Evolutionary conservation across 1,140 invertebrate genomes (phyloP).

Genomic region (Drosophila melanogaster): DNA sequence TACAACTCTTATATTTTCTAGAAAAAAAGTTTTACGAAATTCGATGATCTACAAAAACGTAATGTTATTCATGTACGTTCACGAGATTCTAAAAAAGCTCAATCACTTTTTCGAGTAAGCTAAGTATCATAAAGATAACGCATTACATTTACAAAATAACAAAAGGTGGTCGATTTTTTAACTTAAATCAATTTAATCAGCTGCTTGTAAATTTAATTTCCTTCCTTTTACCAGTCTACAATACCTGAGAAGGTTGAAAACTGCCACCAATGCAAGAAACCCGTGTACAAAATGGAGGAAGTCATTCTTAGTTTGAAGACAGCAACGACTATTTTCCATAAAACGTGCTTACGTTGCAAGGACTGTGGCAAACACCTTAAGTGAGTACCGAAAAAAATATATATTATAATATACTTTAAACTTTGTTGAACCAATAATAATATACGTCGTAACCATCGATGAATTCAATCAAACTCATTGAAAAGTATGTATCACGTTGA

Average conservation of each 20-base stretch:
- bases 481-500: no score
- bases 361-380: constrained; percentile 95
- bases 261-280: constrained; percentile 93
- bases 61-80: constrained; percentile 88
- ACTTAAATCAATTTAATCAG: no score
- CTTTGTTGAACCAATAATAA: neutral
- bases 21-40: constrained; percentile 92
- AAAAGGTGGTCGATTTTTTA: neutral
- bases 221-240: constrained; percentile 35
- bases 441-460: no score
- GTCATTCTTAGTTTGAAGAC: constrained; percentile 88
- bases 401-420: no score
- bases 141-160: constrained; percentile 9
- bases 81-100: constrained; percentile 88
- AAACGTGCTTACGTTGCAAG: constrained; percentile 95
- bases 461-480: no score
- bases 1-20: constrained; percentile 65
- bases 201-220: neutral
- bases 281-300: constrained; percentile 97
- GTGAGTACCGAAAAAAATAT: constrained; percentile 85
- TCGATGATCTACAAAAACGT: constrained; percentile 90
- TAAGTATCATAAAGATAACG: constrained; percentile 37
- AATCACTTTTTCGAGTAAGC: constrained; percentile 89
- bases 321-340: constrained; percentile 94
- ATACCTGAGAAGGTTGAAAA: constrained; percentile 84